Evolutionary conservation across 2,888 invertebrate genomes (phyloP).

Genomic region (Pseudoips prasinana): DNA sequence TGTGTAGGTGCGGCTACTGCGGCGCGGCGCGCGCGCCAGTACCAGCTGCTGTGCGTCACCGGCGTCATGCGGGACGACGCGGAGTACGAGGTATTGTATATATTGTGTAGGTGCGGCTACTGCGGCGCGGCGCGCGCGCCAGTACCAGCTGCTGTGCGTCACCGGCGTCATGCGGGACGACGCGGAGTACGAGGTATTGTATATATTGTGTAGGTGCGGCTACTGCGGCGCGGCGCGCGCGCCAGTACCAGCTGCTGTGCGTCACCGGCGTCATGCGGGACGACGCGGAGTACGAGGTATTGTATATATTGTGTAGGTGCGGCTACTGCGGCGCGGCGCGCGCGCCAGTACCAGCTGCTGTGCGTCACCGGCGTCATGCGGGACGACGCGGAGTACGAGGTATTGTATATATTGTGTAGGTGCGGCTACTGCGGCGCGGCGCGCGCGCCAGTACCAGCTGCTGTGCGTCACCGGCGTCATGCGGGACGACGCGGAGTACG

Average conservation of each 20-base stretch:
- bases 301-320: neutral
- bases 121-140: neutral
- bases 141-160: neutral
- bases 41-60: neutral
- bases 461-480: neutral
- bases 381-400: neutral
- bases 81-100: neutral
- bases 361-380: neutral
- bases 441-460: constrained; percentile 70
- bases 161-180: neutral
- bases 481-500: neutral
- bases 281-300: neutral
- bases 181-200: neutral
- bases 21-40: constrained; percentile 84
- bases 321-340: neutral
- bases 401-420: neutral
- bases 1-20: constrained; percentile 75
- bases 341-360: neutral
- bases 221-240: constrained; percentile 63
- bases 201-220: neutral
- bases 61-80: neutral
- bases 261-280: neutral
- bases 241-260: neutral
- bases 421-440: neutral
- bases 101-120: neutral